Evolutionary conservation across 2,888 invertebrate genomes (phyloP).

Genomic region (Aleiodes alternator): DNA sequence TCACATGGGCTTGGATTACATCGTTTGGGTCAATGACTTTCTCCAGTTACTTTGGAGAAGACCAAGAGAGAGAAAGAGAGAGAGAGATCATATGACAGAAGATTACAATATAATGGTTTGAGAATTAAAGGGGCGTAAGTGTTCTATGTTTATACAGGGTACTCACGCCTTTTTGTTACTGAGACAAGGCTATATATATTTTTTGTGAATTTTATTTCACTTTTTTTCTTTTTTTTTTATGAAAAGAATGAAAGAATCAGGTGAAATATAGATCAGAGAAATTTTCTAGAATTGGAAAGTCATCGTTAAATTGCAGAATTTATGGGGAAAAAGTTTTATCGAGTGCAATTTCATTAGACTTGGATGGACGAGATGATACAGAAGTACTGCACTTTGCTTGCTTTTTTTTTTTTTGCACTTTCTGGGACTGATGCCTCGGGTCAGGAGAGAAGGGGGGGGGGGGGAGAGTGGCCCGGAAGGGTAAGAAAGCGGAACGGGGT

Average conservation of each 20-base stretch:
- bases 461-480: slow-evolving; percentile 69
- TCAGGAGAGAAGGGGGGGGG: not conserved
- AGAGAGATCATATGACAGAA: slow-evolving; percentile 9
- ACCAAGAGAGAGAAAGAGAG: not conserved
- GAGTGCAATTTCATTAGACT: slow-evolving; percentile 13
- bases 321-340: slow-evolving; percentile 22
- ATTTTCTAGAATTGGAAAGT: slow-evolving; percentile 28
- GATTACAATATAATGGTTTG: not conserved
- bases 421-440: not conserved
- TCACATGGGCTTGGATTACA: slow-evolving; percentile 49
- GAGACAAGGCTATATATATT: too few species aligned
- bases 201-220: too few species aligned
- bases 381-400: not conserved
- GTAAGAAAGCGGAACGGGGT: slow-evolving; percentile 73
- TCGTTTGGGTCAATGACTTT: slow-evolving; percentile 69
- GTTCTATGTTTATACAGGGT: too few species aligned
- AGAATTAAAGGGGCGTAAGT: too few species aligned
- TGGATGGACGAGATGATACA: not conserved
- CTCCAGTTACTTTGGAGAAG: slow-evolving; percentile 66
- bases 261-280: slow-evolving; percentile 32
- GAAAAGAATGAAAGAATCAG: not conserved
- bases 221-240: slow-evolving; percentile 12
- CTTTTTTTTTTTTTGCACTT: not conserved
- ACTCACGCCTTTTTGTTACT: too few species aligned
- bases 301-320: slow-evolving; percentile 16